Percentiles rank a stretch among this genome's conserved stretches.
Evolutionary conservation across 2,113 vertebrate genomes (phyloP).

Genomic region (Oreochromis aureus): DNA sequence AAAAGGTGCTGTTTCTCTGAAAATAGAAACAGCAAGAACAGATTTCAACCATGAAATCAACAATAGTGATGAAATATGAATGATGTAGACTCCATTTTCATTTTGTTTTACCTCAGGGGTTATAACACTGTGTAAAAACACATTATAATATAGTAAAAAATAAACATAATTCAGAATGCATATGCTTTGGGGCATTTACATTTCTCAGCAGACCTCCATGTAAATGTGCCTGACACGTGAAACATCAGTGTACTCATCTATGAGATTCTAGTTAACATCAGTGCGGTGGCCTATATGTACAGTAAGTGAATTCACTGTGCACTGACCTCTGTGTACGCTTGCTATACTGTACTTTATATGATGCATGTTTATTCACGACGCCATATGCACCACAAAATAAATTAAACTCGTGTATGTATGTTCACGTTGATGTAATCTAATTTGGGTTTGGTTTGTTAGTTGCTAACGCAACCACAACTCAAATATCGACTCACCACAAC

Average conservation of each 20-base stretch:
- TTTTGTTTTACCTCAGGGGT: background rate
- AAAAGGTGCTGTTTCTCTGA: background rate
- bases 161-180: background rate
- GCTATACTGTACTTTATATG: background rate
- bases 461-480: background rate
- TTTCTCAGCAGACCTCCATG: background rate
- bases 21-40: background rate
- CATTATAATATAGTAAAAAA: background rate
- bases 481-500: background rate
- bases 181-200: background rate
- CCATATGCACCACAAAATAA: background rate
- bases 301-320: background rate
- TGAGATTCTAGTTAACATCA: background rate
- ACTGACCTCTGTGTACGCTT: background rate
- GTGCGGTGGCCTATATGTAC: conserved; percentile 15
- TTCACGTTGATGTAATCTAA: background rate
- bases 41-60: background rate
- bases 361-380: background rate
- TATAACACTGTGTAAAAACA: background rate
- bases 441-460: background rate
- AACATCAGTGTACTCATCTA: background rate
- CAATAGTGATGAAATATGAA: background rate
- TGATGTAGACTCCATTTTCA: background rate
- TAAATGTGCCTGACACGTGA: background rate
- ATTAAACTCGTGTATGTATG: background rate